Conservation (phyloP, 2,113 vertebrate species). For the Tachysurus vachellii region DNA sequence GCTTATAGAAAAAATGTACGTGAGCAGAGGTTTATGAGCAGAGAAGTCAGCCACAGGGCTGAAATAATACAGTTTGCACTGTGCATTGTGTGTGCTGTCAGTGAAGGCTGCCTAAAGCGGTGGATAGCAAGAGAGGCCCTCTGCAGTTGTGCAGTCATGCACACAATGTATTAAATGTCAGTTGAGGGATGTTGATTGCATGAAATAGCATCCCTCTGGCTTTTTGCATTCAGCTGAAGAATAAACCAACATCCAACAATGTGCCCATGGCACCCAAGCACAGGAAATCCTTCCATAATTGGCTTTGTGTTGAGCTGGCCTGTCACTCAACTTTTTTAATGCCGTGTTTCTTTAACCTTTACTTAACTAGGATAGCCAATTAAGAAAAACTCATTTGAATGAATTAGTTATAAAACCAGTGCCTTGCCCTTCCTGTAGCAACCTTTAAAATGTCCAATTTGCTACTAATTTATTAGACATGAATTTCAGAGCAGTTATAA, state of each 20-base stretch:
- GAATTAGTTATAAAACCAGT: slow-evolving; percentile 3
- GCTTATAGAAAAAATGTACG: slow-evolving; percentile 14
- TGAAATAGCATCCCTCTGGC: slow-evolving; percentile 48
- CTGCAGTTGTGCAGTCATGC: slow-evolving; percentile 39
- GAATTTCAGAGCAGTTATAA: background rate
- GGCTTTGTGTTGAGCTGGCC: slow-evolving; percentile 4
- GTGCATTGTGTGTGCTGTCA: slow-evolving; percentile 37
- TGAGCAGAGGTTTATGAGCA: slow-evolving; percentile 24
- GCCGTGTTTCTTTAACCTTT: slow-evolving; percentile 28
- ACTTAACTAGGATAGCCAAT: slow-evolving; percentile 23
- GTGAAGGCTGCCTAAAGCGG: slow-evolving; percentile 27
- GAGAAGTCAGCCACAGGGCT: slow-evolving; percentile 29
- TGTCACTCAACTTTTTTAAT: background rate
- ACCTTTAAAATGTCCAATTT: slow-evolving; percentile 16
- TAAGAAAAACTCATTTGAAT: slow-evolving; percentile 36
- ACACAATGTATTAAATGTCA: slow-evolving; percentile 54
- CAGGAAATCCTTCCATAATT: slow-evolving; percentile 21
- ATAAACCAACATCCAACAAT: slow-evolving; percentile 37
- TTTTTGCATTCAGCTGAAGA: slow-evolving; percentile 35
- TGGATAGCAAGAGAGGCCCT: slow-evolving; percentile 32
- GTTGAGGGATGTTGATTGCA: slow-evolving; percentile 52
- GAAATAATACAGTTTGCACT: slow-evolving; percentile 40
- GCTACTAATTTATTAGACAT: slow-evolving; percentile 24
- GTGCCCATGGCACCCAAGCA: slow-evolving; percentile 17
- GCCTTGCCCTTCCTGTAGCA: background rate